phyloP scores from a whole-genome alignment of 1,140 invertebrate species.

The Bombyx mandarina region DNA sequence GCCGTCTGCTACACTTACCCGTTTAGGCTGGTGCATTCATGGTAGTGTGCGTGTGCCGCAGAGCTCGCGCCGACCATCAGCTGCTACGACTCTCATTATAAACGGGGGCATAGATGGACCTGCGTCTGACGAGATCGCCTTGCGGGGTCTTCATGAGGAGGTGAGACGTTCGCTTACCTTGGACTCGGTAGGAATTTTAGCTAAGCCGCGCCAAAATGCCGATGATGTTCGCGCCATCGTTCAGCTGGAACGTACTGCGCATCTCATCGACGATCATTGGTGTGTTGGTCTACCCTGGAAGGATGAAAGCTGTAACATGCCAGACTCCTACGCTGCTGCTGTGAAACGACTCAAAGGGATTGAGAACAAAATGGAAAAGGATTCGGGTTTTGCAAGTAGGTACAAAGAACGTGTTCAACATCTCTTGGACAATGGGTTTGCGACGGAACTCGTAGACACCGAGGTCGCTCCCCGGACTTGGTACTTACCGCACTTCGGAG shows the following conservation, averaged over 20 bases:
- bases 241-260: slow-evolving; percentile 12
- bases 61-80: too few species aligned
- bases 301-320: slow-evolving; percentile 11
- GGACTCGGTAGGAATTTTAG: slow-evolving; percentile 17
- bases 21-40: slow-evolving; percentile 22
- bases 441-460: slow-evolving; percentile 4
- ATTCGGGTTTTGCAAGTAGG: slow-evolving; percentile 4
- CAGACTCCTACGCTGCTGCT: slow-evolving; percentile 10
- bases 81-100: background rate
- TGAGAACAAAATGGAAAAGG: slow-evolving; percentile 12
- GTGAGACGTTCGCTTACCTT: slow-evolving; percentile 10
- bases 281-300: slow-evolving; percentile 22
- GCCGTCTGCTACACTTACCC: slow-evolving; percentile 15
- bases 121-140: background rate
- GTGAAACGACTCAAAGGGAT: slow-evolving; percentile 5
- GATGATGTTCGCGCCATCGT: slow-evolving; percentile 13
- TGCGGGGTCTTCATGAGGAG: slow-evolving; percentile 4
- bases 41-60: slow-evolving; percentile 9
- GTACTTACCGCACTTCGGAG: slow-evolving; percentile 20
- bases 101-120: background rate
- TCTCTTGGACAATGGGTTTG: slow-evolving; percentile 14
- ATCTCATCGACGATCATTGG: slow-evolving; percentile 15
- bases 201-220: slow-evolving; percentile 16
- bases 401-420: slow-evolving; percentile 12
- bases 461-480: slow-evolving; percentile 6